Percentiles rank a stretch among this genome's conserved stretches.
Evolutionary conservation across 2,888 invertebrate genomes (phyloP).

Genomic region (Diabrotica balteata): DNA sequence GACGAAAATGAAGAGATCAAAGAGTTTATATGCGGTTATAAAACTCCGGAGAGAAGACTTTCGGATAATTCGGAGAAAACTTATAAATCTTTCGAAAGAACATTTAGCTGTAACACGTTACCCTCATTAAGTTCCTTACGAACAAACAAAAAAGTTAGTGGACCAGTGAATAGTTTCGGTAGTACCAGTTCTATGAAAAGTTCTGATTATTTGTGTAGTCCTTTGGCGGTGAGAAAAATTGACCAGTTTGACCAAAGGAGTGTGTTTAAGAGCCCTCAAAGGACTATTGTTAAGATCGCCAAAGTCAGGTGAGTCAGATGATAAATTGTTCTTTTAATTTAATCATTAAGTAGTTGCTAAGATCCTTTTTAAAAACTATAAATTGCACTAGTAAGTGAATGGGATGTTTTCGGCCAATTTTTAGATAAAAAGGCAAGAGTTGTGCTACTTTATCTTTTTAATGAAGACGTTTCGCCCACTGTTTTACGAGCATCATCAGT

Average conservation of each 20-base stretch:
- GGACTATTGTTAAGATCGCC: slow-evolving; percentile 56
- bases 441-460: too few relatives aligned
- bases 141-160: slow-evolving; percentile 29
- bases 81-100: slow-evolving; percentile 17
- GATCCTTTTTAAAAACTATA: not conserved
- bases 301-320: slow-evolving; percentile 54
- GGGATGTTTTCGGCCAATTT: too few relatives aligned
- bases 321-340: too few relatives aligned
- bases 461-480: too few relatives aligned
- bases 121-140: slow-evolving; percentile 28
- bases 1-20: slow-evolving; percentile 59
- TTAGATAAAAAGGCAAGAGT: too few relatives aligned
- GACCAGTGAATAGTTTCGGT: slow-evolving; percentile 41
- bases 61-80: slow-evolving; percentile 45
- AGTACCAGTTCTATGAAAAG: slow-evolving; percentile 56
- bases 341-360: not conserved
- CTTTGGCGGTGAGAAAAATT: slow-evolving; percentile 34
- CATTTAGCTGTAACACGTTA: slow-evolving; percentile 33
- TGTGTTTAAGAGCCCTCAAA: slow-evolving; percentile 54
- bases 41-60: slow-evolving; percentile 44
- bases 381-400: too few relatives aligned
- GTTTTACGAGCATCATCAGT: too few relatives aligned
- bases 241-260: slow-evolving; percentile 40
- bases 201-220: slow-evolving; percentile 51
- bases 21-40: slow-evolving; percentile 52